Evolutionary conservation across 2,797 vertebrate genomes (phyloP).

Genomic region (Cichlasoma orientale): DNA sequence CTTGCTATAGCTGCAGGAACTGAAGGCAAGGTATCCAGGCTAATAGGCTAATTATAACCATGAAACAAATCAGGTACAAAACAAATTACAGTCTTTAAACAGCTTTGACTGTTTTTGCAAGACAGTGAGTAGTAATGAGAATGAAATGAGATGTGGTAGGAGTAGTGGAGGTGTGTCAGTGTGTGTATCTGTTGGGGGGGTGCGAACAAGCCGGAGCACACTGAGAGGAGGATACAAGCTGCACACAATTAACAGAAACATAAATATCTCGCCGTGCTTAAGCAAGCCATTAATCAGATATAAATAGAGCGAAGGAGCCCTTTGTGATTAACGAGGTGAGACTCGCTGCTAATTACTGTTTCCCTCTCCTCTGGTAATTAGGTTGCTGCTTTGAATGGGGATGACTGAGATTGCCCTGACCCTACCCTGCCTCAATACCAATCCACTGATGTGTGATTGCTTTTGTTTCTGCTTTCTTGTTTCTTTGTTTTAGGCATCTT

Average conservation of each 20-base stretch:
- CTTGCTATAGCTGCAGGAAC: background rate
- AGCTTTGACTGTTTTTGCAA: constrained; percentile 52
- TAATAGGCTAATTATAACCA: constrained; percentile 49
- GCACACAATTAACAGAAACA: constrained; percentile 95
- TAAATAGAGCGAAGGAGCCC: constrained; percentile 96
- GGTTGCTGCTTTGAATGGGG: constrained; percentile 94
- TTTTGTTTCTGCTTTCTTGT: constrained; percentile 2
- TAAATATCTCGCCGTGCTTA: constrained; percentile 91
- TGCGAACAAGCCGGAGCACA: constrained; percentile 77
- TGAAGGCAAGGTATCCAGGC: background rate
- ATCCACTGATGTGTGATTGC: constrained; percentile 24
- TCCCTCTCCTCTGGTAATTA: constrained; percentile 95
- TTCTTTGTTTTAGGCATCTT: background rate
- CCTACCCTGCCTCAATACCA: constrained; percentile 58
- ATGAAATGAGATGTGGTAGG: constrained; percentile 59
- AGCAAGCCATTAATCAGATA: constrained; percentile 97
- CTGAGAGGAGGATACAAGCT: constrained; percentile 80
- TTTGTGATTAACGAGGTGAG: constrained; percentile 99
- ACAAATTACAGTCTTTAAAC: constrained; percentile 45
- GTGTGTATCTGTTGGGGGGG: constrained; percentile 20
- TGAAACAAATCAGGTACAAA: constrained; percentile 52
- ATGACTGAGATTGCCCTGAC: constrained; percentile 89
- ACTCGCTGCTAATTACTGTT: constrained; percentile 98
- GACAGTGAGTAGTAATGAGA: constrained; percentile 57
- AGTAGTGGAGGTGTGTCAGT: constrained; percentile 27